Evolutionary conservation across 2,113 vertebrate species (phyloP).

Genomic region (Stomatorhinus ivindoensis): DNA sequence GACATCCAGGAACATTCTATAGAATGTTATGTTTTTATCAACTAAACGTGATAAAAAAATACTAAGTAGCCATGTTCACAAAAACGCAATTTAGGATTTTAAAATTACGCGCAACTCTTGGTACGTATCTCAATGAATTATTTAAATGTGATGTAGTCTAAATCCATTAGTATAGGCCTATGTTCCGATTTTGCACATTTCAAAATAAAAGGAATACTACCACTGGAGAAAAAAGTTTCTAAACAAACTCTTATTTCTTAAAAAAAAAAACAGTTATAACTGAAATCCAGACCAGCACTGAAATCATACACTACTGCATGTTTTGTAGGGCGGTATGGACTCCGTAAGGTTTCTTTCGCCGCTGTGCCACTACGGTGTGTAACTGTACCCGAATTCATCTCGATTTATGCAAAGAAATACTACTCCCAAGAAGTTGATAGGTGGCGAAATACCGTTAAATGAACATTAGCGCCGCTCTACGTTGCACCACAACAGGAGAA

Average conservation of each 20-base stretch:
- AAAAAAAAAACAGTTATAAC: neutral
- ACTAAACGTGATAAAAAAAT: neutral
- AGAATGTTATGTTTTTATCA: too few relatives aligned
- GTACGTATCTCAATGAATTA: neutral
- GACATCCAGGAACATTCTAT: neutral
- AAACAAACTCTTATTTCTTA: neutral
- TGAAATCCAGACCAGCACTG: neutral
- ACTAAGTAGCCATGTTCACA: neutral
- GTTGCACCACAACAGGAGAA: neutral
- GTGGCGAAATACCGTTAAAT: neutral
- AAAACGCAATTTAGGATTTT: neutral
- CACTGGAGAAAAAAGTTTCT: neutral
- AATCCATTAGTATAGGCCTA: too few relatives aligned
- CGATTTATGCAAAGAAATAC: neutral
- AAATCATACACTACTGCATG: neutral
- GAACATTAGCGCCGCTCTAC: neutral
- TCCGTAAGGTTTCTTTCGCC: neutral
- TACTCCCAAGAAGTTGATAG: neutral
- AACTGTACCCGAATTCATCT: neutral
- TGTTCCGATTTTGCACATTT: neutral
- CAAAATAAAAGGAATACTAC: neutral
- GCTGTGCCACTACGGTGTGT: neutral
- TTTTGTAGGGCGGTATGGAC: neutral
- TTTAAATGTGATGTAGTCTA: neutral
- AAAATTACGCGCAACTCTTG: neutral